Base-by-base conservation (phyloP, 2,113 vertebrate genomes). In the Entomyzon cyanotis region DNA sequence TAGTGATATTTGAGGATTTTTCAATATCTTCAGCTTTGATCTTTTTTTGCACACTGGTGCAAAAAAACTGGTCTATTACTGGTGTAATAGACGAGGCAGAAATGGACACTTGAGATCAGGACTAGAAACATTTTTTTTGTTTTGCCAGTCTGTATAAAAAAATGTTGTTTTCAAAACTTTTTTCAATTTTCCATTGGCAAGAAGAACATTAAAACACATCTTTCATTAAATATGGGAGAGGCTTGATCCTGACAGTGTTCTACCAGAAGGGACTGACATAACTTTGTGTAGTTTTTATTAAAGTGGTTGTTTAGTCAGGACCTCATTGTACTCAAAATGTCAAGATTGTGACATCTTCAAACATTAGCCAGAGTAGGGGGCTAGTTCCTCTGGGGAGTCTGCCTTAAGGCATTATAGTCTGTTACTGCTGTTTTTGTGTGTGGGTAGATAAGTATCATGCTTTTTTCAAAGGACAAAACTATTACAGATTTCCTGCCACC, bases 301-400 rank as follows among this genome's bases (percentile, higher is more conserved):
- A 93, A 93, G 47, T 39, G 15, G 7, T 74, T 86, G 12, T 84
- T 89, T 67, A 78, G 55, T 89, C 30, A 75, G 58, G 37, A 42
- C 30, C 27, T 27, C 58, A 71, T 87, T 93, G 70, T 95, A 76
- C 13, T 91, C 15, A 64, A 82, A 96, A 96, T 94, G 85, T 88
- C 67, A 80, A 73, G 81, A 84, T 63, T 78, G 60, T 91, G 87
- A 69, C 84, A 62, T 94, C 70, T 78, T 93, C 58, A 73, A 69
- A 56, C 37, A 10, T 76, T 47, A 76, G 19, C 62, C 12, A n/a
- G 62, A 18, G 28, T 30, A 79, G 58, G 39, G 60, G 65, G 41
- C 60, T 59, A 10, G 37, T 64, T 91, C 25, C 20, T 46, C 49
- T 85, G 49, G 24, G 28, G 12, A 87, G 58, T 33, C 31, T 94